phyloP scores from a whole-genome alignment of 2,797 vertebrate species.

The Otus scops region DNA sequence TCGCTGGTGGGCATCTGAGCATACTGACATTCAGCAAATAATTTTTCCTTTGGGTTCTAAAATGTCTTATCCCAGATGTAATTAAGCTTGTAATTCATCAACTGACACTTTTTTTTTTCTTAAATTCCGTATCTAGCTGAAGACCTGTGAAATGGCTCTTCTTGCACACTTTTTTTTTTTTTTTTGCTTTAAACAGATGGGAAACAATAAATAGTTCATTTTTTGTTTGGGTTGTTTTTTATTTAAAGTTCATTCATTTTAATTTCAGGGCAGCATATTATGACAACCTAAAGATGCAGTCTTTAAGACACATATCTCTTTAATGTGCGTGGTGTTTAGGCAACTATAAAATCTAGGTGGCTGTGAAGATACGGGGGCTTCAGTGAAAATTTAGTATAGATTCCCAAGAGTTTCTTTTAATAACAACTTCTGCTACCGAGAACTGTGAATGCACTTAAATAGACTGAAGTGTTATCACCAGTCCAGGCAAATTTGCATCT shows the following conservation, averaged over 20 bases:
- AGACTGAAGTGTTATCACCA: not conserved
- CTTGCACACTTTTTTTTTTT: not conserved
- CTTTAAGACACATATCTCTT: not conserved
- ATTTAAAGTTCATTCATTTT: not conserved
- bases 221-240: not conserved
- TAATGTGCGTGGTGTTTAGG: not conserved
- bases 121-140: not conserved
- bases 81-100: constrained; percentile 63
- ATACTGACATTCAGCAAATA: constrained; percentile 32
- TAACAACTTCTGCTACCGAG: not conserved
- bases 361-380: not conserved
- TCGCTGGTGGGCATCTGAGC: constrained; percentile 46
- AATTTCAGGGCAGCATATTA: not conserved
- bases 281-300: not conserved
- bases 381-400: not conserved
- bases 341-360: not conserved
- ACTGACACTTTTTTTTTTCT: not conserved
- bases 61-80: constrained; percentile 49
- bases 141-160: not conserved
- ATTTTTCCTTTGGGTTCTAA: constrained; percentile 47
- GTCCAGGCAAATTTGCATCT: not conserved
- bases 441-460: not conserved
- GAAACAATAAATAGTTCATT: not conserved
- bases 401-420: not conserved
- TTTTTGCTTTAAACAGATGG: not conserved